phyloP scores from a whole-genome alignment of 2,797 vertebrate species.

The Cryptoblepharus egeriae region DNA sequence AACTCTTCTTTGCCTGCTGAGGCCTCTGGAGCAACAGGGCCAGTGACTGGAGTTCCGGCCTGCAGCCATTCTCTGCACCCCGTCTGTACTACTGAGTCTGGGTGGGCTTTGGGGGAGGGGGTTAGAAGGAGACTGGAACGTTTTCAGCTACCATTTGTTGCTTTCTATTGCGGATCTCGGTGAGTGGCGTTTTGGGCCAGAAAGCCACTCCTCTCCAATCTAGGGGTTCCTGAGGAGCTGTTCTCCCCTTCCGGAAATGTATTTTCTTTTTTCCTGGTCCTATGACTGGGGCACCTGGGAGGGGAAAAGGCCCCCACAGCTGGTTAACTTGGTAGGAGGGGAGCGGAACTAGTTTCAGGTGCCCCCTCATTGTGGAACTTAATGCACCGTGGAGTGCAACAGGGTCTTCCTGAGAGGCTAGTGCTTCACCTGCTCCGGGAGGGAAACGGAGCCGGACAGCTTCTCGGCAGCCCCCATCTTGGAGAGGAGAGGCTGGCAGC shows the following conservation, averaged over 20 bases:
- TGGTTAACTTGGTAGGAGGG: too few relatives aligned
- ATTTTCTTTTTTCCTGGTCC: neutral
- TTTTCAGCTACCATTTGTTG: neutral
- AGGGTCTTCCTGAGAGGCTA: too few relatives aligned
- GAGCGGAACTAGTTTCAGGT: neutral
- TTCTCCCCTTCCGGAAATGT: too few relatives aligned
- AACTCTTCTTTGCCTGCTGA: neutral
- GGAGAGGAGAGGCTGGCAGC: too few relatives aligned
- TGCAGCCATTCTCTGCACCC: neutral
- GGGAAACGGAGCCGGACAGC: neutral
- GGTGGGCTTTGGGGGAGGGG: neutral
- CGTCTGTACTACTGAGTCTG: slow-evolving; percentile 28
- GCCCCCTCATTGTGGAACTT: too few relatives aligned
- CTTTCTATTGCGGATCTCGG: neutral
- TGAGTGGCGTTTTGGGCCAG: neutral
- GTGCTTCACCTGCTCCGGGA: too few relatives aligned
- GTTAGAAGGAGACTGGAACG: neutral
- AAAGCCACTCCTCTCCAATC: neutral
- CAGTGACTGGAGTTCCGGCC: neutral
- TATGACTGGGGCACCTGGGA: too few relatives aligned
- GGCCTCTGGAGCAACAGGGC: neutral
- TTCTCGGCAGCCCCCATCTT: neutral
- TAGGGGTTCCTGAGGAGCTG: fast-evolving
- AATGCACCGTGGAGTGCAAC: too few relatives aligned
- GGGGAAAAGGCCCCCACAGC: too few relatives aligned